Conservation (phyloP, 2,888 invertebrate species). For the Ichneumon xanthorius region DNA sequence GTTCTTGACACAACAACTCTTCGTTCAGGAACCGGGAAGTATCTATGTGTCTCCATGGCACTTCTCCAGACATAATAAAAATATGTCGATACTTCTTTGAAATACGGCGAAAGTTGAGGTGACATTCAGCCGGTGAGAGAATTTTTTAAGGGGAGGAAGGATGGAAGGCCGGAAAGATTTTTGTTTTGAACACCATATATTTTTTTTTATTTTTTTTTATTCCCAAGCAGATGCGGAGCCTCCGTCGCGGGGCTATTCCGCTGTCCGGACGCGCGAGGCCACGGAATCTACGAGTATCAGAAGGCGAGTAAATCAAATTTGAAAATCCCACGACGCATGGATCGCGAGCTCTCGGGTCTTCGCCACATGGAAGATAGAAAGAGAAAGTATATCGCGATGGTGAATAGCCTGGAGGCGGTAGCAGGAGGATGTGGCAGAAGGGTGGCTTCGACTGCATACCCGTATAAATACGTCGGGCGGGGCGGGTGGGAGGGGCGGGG, state of each 20-base stretch:
- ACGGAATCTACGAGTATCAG: conserved; percentile 80
- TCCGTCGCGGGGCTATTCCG: conserved; percentile 1
- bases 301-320: conserved; percentile 84
- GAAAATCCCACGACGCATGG: conserved; percentile 78
- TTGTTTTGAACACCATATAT: conserved; percentile 8
- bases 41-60: not conserved
- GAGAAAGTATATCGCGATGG: conserved; percentile 56
- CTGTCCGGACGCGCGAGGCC: conserved; percentile 20
- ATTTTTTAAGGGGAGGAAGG: conserved; percentile 8
- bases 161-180: conserved; percentile 22
- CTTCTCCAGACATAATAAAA: not conserved
- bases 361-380: conserved; percentile 65
- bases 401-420: conserved; percentile 37
- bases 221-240: conserved; percentile 10
- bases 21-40: not conserved
- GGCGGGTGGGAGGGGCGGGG: conserved; percentile 35
- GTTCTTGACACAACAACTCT: not conserved
- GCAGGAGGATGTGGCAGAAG: conserved; percentile 32
- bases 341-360: conserved; percentile 66
- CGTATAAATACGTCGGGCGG: conserved; percentile 78
- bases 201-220: not conserved
- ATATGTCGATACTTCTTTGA: not conserved
- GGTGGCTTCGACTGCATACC: conserved; percentile 56
- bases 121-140: not conserved
- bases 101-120: not conserved